These are phyloP conservation scores for Zaprionus tsacasi DNA, from an alignment of 1,140 invertebrate species.

Conservation along the genomic window DNA sequence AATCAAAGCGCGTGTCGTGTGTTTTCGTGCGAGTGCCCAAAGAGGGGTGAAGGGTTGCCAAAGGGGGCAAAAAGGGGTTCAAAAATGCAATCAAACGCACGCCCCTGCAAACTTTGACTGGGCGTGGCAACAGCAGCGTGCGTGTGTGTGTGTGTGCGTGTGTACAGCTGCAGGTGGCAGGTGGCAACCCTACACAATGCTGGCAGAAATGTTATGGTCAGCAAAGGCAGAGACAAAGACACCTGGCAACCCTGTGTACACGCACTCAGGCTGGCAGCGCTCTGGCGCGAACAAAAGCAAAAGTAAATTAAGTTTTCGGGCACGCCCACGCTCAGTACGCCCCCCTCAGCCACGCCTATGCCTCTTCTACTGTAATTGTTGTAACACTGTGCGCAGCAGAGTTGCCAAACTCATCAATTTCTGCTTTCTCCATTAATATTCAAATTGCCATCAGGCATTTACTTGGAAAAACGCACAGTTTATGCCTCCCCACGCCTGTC, in stretches of 20 bases:
- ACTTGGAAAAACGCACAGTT: constrained; percentile 5
- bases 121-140: constrained; percentile 41
- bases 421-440: constrained; percentile 17
- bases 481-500: too few relatives aligned
- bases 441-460: constrained; percentile 16
- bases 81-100: constrained; percentile 74
- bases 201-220: constrained; percentile 22
- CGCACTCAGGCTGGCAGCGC: neutral
- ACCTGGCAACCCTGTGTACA: neutral
- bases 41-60: constrained; percentile 12
- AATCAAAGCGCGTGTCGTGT: constrained; percentile 57
- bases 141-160: too few relatives aligned
- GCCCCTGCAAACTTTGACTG: constrained; percentile 23
- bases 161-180: constrained; percentile 8
- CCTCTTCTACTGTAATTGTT: neutral
- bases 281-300: neutral
- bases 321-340: neutral
- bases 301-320: neutral
- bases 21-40: constrained; percentile 46
- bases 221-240: neutral
- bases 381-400: neutral
- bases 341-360: too few relatives aligned
- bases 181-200: constrained; percentile 13
- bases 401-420: constrained; percentile 7
- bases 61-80: neutral